These are phyloP conservation scores for Neodontobutis hainanensis DNA, from an alignment of 2,113 vertebrate genomes.

Conservation along the genomic window DNA sequence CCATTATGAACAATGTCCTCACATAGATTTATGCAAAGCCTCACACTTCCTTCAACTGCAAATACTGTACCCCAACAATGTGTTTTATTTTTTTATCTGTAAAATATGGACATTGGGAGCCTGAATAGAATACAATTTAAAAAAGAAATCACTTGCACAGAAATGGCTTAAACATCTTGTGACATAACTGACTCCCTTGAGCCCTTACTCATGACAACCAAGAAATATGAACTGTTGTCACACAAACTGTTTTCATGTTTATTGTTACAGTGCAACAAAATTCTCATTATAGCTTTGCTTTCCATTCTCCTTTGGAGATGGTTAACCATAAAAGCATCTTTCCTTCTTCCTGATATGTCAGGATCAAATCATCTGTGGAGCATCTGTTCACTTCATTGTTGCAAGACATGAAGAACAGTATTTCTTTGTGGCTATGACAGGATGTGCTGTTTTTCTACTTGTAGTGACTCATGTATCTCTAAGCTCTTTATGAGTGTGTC, in stretches of 20 bases:
- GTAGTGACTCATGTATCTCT: conserved; percentile 41
- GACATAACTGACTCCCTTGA: neutral
- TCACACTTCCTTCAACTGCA: too few relatives aligned
- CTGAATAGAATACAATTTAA: too few relatives aligned
- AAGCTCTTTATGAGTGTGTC: conserved; percentile 37
- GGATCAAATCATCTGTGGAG: conserved; percentile 31
- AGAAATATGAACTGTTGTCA: conserved; percentile 7
- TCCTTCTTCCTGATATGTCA: conserved; percentile 6
- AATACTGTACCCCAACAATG: too few relatives aligned
- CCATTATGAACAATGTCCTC: too few relatives aligned
- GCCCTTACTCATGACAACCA: conserved; percentile 2
- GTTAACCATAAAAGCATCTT: conserved; percentile 11
- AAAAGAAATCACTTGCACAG: too few relatives aligned
- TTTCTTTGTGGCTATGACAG: conserved; percentile 18
- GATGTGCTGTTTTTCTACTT: conserved; percentile 30
- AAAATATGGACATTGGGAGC: too few relatives aligned
- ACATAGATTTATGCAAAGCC: too few relatives aligned
- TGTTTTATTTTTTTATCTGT: too few relatives aligned
- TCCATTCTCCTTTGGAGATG: conserved; percentile 20
- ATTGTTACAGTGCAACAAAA: conserved; percentile 2
- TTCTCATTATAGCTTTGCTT: conserved; percentile 4
- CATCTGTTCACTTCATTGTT: conserved; percentile 29
- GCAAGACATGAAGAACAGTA: conserved; percentile 8
- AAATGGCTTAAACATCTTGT: too few relatives aligned
- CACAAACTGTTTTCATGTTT: conserved; percentile 4